Percentiles rank a stretch among this genome's conserved stretches.
These are phyloP conservation scores for Nymphalis io DNA, from an alignment of 1,140 invertebrate species.

Conservation along the genomic window DNA sequence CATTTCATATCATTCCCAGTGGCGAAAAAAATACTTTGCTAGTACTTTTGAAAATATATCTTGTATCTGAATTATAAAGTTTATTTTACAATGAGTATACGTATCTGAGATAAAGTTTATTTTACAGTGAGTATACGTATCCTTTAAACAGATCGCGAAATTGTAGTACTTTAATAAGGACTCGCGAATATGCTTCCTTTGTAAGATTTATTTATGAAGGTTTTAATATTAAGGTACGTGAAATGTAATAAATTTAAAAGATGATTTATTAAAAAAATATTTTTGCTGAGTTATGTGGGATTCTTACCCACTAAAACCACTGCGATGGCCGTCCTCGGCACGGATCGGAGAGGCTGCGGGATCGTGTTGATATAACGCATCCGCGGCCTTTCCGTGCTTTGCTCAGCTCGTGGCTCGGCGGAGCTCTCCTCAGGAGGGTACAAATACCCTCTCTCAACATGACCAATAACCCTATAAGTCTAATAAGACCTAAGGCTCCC, in stretches of 20 bases:
- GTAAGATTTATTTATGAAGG: constrained; percentile 11
- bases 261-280: too few species aligned
- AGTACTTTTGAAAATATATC: neutral
- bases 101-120: constrained; percentile 1
- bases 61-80: neutral
- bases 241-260: neutral
- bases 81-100: neutral
- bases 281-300: too few species aligned
- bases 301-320: too few species aligned
- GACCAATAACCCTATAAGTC: too few species aligned
- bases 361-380: too few species aligned
- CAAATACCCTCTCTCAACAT: too few species aligned
- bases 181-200: constrained; percentile 20
- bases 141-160: constrained; percentile 15
- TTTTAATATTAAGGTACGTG: constrained; percentile 1
- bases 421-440: too few species aligned
- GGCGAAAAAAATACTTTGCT: constrained; percentile 9
- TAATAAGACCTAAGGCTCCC: too few species aligned
- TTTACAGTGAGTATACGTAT: neutral
- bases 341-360: too few species aligned
- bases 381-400: too few species aligned
- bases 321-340: too few species aligned
- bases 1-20: constrained; percentile 25
- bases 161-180: constrained; percentile 30
- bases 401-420: too few species aligned